These are phyloP conservation scores for Hylaeus volcanicus DNA, from an alignment of 1,140 invertebrate species.

Conservation along the genomic window DNA sequence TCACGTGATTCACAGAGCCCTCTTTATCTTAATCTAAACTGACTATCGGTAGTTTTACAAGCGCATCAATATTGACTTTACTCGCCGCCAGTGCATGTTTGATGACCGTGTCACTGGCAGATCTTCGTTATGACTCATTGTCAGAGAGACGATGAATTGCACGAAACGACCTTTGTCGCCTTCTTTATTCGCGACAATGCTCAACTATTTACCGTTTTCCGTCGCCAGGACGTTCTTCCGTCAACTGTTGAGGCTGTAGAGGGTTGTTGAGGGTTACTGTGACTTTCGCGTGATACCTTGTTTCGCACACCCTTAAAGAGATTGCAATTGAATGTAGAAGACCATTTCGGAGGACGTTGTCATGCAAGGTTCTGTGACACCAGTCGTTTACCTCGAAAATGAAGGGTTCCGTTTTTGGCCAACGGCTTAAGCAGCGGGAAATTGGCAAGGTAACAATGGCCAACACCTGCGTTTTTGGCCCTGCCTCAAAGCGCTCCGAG, in stretches of 20 bases:
- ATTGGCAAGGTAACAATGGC: conserved; percentile 39
- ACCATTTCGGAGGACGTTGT: neutral
- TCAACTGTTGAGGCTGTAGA: neutral
- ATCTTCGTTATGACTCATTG: conserved; percentile 18
- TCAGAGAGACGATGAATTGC: conserved; percentile 25
- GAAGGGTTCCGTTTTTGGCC: conserved; percentile 22
- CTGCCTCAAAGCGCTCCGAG: conserved; percentile 8
- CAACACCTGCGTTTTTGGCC: conserved; percentile 32
- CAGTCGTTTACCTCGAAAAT: conserved; percentile 23
- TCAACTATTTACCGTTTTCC: neutral
- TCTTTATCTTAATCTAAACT: conserved; percentile 49
- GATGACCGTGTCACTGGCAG: conserved; percentile 14
- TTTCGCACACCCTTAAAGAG: neutral
- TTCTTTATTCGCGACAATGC: neutral
- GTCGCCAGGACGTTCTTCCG: neutral
- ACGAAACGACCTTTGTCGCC: conserved; percentile 29
- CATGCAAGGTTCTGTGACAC: conserved; percentile 4
- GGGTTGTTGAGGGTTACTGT: neutral
- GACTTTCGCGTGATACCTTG: neutral
- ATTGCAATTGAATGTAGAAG: neutral
- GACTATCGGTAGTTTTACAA: conserved; percentile 48
- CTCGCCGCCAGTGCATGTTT: neutral
- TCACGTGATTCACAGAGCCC: conserved; percentile 26
- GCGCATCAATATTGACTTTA: conserved; percentile 52
- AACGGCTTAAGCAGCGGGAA: conserved; percentile 36